Conservation (phyloP, 2,113 vertebrate genomes). For the Myrmecobius fasciatus region DNA sequence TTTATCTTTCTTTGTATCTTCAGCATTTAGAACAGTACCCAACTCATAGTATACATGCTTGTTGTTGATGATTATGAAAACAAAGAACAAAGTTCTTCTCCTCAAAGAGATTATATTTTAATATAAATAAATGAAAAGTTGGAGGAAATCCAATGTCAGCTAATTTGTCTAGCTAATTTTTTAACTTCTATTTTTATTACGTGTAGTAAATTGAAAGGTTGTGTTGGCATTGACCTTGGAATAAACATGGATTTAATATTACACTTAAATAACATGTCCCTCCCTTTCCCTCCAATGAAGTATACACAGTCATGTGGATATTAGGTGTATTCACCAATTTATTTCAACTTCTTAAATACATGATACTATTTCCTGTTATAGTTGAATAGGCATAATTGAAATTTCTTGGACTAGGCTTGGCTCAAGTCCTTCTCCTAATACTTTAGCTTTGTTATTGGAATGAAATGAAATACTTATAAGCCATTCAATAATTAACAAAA, state of each 20-base stretch:
- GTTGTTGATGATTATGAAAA: neutral
- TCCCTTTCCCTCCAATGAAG: neutral
- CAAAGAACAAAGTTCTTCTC: neutral
- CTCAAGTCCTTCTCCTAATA: neutral
- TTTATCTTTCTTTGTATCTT: neutral
- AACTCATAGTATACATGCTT: neutral
- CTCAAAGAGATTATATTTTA: neutral
- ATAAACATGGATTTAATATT: neutral
- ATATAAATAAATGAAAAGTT: neutral
- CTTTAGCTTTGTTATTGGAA: neutral
- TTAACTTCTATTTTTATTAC: neutral
- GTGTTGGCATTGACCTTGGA: neutral
- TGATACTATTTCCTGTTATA: neutral
- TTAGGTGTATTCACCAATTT: neutral
- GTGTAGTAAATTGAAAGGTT: neutral
- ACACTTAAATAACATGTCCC: neutral
- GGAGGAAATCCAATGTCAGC: neutral
- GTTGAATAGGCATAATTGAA: neutral
- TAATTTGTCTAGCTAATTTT: neutral
- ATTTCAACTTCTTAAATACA: neutral
- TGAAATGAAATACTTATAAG: neutral
- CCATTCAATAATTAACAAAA: too few species aligned
- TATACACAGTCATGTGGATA: neutral
- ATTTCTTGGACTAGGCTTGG: neutral
- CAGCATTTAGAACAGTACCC: neutral